Evolutionary conservation across 2,888 invertebrate genomes (phyloP).

Genomic region (Belgica antarctica): DNA sequence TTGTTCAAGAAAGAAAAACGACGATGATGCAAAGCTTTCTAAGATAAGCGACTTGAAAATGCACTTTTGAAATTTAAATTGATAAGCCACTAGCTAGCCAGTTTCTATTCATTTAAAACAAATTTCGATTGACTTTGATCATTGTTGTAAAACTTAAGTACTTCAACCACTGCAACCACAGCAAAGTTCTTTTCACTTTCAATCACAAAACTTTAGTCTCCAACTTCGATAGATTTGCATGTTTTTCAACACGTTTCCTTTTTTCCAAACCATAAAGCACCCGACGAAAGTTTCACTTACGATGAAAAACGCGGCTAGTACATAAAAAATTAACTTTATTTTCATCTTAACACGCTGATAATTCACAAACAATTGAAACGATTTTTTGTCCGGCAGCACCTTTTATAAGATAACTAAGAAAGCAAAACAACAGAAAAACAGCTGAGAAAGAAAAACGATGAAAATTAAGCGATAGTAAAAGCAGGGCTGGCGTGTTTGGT

Average conservation of each 20-base stretch:
- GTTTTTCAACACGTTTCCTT: not conserved
- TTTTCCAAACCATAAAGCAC: too few species aligned
- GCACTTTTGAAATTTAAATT: too few species aligned
- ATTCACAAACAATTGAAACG: slow-evolving; percentile 44
- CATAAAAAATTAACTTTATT: slow-evolving; percentile 38
- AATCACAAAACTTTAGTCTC: too few species aligned
- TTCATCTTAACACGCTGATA: slow-evolving; percentile 44
- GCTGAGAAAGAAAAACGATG: slow-evolving; percentile 13
- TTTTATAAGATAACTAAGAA: slow-evolving; percentile 42
- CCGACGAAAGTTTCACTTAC: slow-evolving; percentile 29
- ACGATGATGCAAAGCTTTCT: too few species aligned
- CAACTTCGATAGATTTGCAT: not conserved
- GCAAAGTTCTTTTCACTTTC: not conserved
- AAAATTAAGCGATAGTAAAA: not conserved
- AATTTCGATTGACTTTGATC: too few species aligned
- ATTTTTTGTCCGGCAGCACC: slow-evolving; percentile 36
- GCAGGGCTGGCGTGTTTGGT: not conserved
- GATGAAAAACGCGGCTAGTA: slow-evolving; percentile 11
- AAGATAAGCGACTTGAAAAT: too few species aligned
- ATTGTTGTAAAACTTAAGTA: too few species aligned
- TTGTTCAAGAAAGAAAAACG: too few species aligned
- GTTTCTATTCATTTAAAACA: too few species aligned
- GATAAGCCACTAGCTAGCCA: too few species aligned
- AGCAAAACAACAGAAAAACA: not conserved
- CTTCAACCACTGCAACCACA: too few species aligned